Percentiles rank a stretch among this genome's conserved stretches.
These are phyloP conservation scores for Geophilus truncorum DNA, from an alignment of 2,888 invertebrate species.

Conservation along the genomic window DNA sequence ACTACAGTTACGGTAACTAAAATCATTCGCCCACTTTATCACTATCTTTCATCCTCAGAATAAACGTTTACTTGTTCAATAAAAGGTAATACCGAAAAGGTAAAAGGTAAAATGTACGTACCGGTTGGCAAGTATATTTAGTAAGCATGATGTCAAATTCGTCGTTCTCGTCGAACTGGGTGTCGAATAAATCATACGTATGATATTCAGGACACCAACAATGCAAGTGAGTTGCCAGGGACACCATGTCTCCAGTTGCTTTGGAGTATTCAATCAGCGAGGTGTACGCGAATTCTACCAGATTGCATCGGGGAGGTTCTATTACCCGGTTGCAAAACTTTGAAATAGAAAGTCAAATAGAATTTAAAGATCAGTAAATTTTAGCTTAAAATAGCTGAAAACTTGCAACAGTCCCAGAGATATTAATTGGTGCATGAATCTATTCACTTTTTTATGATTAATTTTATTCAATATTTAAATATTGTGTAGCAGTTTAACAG, in stretches of 20 bases:
- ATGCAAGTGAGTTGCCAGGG: constrained; percentile 40
- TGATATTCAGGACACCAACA: constrained; percentile 42
- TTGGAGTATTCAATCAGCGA: constrained; percentile 41
- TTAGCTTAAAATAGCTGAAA: too few species aligned
- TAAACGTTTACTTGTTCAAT: neutral
- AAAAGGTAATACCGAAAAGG: neutral
- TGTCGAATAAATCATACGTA: constrained; percentile 40
- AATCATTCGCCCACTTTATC: too few species aligned
- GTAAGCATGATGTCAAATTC: constrained; percentile 41
- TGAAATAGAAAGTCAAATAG: neutral
- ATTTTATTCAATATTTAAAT: too few species aligned
- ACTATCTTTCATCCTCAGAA: too few species aligned
- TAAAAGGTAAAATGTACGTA: too few species aligned
- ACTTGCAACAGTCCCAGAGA: too few species aligned
- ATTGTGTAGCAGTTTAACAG: too few species aligned
- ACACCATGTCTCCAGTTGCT: constrained; percentile 40
- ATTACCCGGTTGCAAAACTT: constrained; percentile 23
- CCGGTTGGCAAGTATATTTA: constrained; percentile 41
- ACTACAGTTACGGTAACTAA: too few species aligned
- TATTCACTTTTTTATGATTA: too few species aligned
- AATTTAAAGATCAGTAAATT: neutral
- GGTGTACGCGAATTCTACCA: constrained; percentile 39
- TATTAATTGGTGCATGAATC: too few species aligned
- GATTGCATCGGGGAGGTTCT: neutral
- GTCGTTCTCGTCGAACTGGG: constrained; percentile 40